Conservation (phyloP, 2,797 vertebrate species). For the Rhinoraja longicauda region DNA sequence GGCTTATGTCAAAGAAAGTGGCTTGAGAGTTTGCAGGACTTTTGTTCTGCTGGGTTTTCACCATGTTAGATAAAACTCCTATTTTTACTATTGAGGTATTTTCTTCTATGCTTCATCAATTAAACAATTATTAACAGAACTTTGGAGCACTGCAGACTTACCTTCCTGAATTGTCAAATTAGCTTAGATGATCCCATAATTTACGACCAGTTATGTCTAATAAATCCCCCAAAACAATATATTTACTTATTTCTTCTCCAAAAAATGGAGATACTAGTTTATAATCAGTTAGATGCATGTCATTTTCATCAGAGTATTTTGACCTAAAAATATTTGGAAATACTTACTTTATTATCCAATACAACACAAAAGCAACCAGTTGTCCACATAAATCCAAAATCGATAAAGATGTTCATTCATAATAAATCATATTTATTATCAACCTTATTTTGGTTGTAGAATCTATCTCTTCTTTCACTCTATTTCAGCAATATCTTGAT, state of each 20-base stretch:
- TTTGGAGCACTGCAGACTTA: neutral
- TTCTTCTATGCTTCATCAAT: neutral
- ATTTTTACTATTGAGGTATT: too few relatives aligned
- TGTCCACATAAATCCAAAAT: neutral
- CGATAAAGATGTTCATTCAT: neutral
- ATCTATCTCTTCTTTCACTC: neutral
- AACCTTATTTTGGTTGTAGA: neutral
- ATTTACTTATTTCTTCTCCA: neutral
- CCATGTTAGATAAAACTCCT: too few relatives aligned
- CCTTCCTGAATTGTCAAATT: neutral
- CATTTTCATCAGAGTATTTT: neutral
- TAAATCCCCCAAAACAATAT: neutral
- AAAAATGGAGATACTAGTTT: neutral
- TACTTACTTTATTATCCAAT: neutral
- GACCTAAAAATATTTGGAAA: neutral
- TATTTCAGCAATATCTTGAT: neutral
- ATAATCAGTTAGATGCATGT: neutral
- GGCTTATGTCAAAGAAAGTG: too few relatives aligned
- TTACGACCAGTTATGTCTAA: neutral
- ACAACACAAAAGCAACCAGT: neutral
- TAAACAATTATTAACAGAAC: neutral
- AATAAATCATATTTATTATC: neutral
- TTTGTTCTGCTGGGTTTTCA: too few relatives aligned
- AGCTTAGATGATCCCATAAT: neutral
- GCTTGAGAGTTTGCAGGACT: too few relatives aligned